Conservation (phyloP, 2,797 vertebrate species). For the Dryobates pubescens region DNA sequence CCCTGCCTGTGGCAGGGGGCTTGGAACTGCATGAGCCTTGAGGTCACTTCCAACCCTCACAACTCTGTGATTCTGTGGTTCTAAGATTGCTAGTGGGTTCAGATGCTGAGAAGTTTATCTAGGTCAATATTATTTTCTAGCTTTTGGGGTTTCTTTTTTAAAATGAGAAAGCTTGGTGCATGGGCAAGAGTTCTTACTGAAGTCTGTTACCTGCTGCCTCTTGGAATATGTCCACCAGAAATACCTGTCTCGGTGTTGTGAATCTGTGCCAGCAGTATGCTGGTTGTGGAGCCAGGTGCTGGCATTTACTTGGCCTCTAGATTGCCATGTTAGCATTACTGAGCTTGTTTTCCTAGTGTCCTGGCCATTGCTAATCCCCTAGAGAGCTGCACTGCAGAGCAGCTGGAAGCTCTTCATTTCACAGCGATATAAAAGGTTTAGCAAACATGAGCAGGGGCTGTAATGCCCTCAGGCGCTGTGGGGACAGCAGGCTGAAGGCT, state of each 20-base stretch:
- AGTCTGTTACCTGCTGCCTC: not conserved
- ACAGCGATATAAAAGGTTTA: accelerated
- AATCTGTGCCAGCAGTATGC: not conserved
- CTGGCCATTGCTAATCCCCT: not conserved
- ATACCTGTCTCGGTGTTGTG: not conserved
- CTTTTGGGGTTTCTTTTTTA: not conserved
- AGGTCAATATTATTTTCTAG: not conserved
- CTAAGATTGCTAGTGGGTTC: not conserved
- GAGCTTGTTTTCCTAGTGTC: not conserved
- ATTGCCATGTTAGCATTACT: not conserved
- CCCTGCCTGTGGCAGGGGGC: no score
- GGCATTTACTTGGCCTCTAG: not conserved
- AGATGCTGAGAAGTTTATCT: not conserved
- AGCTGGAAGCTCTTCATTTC: not conserved
- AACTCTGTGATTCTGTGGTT: no score
- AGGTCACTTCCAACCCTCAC: no score
- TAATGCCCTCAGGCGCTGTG: not conserved
- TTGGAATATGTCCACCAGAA: not conserved
- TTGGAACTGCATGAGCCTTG: no score
- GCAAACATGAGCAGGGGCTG: not conserved
- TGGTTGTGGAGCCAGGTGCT: not conserved
- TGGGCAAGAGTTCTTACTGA: not conserved
- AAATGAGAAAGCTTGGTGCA: not conserved
- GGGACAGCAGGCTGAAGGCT: accelerated
- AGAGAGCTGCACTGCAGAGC: not conserved